phyloP scores from a whole-genome alignment of 2,888 invertebrate genomes.

The Acanthosoma haemorrhoidale region DNA sequence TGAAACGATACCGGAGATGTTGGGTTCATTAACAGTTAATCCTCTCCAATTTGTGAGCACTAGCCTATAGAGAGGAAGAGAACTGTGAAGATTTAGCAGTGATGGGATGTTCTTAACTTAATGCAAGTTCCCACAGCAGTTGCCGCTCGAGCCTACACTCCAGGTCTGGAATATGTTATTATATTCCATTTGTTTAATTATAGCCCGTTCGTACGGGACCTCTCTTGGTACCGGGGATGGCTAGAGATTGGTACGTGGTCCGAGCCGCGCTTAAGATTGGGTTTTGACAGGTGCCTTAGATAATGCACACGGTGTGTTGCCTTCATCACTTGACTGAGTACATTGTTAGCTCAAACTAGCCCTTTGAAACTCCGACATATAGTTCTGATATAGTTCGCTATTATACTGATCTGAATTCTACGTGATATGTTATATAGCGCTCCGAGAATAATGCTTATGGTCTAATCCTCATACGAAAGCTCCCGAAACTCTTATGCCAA shows the following conservation, averaged over 20 bases:
- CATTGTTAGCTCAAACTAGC: no score
- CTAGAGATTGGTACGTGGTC: not conserved
- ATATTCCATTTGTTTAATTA: slow-evolving; percentile 12
- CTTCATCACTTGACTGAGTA: no score
- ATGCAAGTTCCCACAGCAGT: not conserved
- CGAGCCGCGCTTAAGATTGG: not conserved
- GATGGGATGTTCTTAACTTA: no score
- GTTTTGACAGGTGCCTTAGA: slow-evolving; percentile 4
- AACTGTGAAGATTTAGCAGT: not conserved
- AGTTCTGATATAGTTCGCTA: no score
- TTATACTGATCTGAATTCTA: no score
- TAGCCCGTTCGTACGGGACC: not conserved
- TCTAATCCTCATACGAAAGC: no score
- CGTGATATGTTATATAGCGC: no score
- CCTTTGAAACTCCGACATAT: no score
- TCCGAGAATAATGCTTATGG: no score
- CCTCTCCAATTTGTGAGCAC: not conserved
- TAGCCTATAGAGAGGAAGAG: not conserved
- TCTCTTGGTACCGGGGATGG: not conserved
- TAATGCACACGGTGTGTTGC: not conserved
- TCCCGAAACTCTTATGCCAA: no score
- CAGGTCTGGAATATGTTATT: not conserved
- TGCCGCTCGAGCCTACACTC: no score
- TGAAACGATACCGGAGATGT: not conserved
- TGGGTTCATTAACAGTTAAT: not conserved